A percentile compares a stretch with the other conserved stretches of the same genome.
Conservation (phyloP, 2,888 invertebrate genomes). For the Pyrochroa serraticornis region DNA sequence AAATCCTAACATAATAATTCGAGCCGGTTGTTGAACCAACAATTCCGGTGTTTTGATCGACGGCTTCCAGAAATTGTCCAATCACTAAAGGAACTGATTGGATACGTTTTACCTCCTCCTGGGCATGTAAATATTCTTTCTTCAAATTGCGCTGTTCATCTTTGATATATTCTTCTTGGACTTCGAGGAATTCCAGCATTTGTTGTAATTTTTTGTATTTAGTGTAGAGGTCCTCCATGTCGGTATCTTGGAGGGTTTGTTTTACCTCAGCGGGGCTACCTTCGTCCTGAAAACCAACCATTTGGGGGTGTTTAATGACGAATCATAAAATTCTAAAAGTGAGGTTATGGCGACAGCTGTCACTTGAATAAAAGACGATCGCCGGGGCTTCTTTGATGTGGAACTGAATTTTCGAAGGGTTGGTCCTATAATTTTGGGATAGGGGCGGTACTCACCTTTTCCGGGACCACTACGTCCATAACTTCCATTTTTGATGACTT, state of each 20-base stretch:
- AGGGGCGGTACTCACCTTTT: slow-evolving; percentile 75
- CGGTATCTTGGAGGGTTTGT: slow-evolving; percentile 79
- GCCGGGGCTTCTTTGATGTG: background rate
- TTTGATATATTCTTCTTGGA: slow-evolving; percentile 99
- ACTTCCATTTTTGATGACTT: slow-evolving; percentile 70
- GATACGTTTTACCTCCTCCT: slow-evolving; percentile 97
- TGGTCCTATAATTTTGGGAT: slow-evolving; percentile 14
- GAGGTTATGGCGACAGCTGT: slow-evolving; percentile 6
- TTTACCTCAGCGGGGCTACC: slow-evolving; percentile 70
- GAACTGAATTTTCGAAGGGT: slow-evolving; percentile 11
- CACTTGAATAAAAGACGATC: slow-evolving; percentile 2
- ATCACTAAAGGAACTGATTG: slow-evolving; percentile 99
- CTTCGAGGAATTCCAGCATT: slow-evolving; percentile 95
- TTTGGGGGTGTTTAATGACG: background rate
- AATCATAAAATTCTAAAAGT: background rate
- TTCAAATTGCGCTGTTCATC: slow-evolving; percentile 98
- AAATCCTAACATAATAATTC: slow-evolving; percentile 97
- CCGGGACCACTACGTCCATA: slow-evolving; percentile 78
- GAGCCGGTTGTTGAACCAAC: slow-evolving; percentile 98
- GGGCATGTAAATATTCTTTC: slow-evolving; percentile 98
- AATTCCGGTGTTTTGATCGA: slow-evolving; percentile 99
- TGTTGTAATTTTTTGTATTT: slow-evolving; percentile 97
- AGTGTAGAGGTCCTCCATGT: slow-evolving; percentile 92
- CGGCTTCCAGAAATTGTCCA: slow-evolving; percentile 98
- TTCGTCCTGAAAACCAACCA: slow-evolving; percentile 65